Evolutionary conservation across 2,113 vertebrate genomes (phyloP), one percentile per base, ranked within the genome.

Genomic region (Pelecanoides urinatrix): DNA sequence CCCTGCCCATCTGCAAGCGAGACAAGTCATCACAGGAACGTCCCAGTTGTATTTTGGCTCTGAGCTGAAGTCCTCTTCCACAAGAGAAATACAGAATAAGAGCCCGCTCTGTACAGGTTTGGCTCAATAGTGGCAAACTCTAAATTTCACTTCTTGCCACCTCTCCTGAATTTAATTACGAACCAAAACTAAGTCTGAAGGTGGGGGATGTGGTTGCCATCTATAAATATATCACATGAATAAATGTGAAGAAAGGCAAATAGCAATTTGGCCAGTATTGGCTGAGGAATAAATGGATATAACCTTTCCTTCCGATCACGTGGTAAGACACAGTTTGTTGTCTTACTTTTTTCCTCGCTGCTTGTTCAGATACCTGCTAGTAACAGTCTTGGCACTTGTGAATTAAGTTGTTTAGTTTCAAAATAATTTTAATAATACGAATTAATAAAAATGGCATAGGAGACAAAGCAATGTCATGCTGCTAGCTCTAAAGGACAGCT

Each of bases 1-100:
- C 85, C 45, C 23, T 66, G 20, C 8, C 63, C 21, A 23, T 30
- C 45, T 50, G 27, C 1, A 4, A 27, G 9, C 2, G 11, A 11
- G 30, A 47, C 2, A 4, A 26, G 10, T 53, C 26, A 9, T 16
- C 10, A 4, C 50, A 32, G 82, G 22, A 49, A n/a, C 0, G 2
- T 34, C 14, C 47, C 79, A 44, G 62, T 22, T 65, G 9, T 38
- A 2, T 42, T 47, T 34, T 66, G 61, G 8, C 36, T 62, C 44
- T 18, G 11, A 78, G 11, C 1, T 23, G 27, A 61, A 38, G 26
- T 67, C 17, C 29, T 36, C 25, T 63, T 16, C 50, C 16, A 4
- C 25, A 19, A 20, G 45, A 56, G 26, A 63, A 53, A 16, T 9
- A 6, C 9, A 5, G 29, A 79, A 11, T 16, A 61, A 6, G 23